Percentiles rank a stretch among this genome's conserved stretches.
Evolutionary conservation across 2,797 vertebrate species (phyloP).

Genomic region (Hybognathus amarus): DNA sequence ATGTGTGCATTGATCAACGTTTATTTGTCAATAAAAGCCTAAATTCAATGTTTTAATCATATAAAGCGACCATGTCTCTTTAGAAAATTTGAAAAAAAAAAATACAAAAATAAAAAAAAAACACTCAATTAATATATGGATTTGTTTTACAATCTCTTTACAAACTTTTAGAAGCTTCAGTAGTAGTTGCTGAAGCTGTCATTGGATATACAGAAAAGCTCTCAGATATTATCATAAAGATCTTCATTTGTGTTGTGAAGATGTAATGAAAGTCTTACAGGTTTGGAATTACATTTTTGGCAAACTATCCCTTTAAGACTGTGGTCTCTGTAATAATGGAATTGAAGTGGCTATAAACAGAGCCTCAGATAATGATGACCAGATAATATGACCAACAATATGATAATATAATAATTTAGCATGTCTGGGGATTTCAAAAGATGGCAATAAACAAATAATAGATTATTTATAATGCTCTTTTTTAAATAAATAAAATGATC

Average conservation of each 20-base stretch:
- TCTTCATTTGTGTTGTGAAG: not conserved
- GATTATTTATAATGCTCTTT: not conserved
- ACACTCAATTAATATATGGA: not conserved
- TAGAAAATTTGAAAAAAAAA: not conserved
- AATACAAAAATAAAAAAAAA: too few relatives aligned
- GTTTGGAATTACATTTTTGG: not conserved
- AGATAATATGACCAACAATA: too few relatives aligned
- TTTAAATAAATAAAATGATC: not conserved
- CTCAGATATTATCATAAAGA: not conserved
- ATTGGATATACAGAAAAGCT: not conserved
- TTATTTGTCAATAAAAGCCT: not conserved
- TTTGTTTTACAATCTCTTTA: not conserved
- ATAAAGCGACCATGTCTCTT: not conserved
- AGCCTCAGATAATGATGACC: slow-evolving; percentile 4
- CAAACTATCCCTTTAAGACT: not conserved
- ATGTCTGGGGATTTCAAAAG: not conserved
- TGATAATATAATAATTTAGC: slow-evolving; percentile 24
- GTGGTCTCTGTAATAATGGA: not conserved
- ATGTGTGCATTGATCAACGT: not conserved
- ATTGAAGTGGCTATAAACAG: slow-evolving; percentile 15
- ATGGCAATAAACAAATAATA: not conserved
- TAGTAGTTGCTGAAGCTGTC: not conserved
- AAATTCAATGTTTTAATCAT: not conserved
- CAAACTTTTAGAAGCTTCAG: not conserved
- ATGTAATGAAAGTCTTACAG: not conserved